Evolutionary conservation across 1,140 invertebrate genomes (phyloP).

Genomic region (Trichonephila clavipes): DNA sequence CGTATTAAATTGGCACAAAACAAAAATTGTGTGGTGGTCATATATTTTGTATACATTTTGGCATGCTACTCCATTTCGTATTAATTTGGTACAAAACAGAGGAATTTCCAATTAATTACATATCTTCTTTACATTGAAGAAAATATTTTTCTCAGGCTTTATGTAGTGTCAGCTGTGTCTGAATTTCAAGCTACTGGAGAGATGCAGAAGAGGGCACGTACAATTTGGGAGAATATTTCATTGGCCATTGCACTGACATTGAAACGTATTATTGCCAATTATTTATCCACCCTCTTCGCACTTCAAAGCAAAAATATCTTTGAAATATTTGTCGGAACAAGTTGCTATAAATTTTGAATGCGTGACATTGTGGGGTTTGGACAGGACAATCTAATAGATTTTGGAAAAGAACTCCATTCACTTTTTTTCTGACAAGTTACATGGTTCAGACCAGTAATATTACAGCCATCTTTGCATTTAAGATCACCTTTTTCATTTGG

Average conservation of each 20-base stretch:
- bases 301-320: neutral
- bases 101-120: neutral
- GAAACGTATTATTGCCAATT: neutral
- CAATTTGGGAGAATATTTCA: slow-evolving; percentile 15
- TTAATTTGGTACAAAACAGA: neutral
- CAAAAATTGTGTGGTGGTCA: too few relatives aligned
- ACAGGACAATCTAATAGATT: neutral
- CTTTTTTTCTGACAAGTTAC: neutral
- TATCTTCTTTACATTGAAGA: neutral
- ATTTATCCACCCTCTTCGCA: neutral
- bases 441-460: neutral
- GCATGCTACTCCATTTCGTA: neutral
- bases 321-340: neutral
- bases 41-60: neutral
- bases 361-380: too few relatives aligned
- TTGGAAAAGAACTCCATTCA: neutral
- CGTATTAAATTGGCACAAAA: neutral
- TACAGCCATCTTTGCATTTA: neutral
- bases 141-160: neutral
- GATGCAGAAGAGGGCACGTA: neutral
- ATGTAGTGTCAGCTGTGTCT: neutral
- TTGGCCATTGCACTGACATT: neutral
- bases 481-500: neutral
- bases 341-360: neutral
- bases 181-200: neutral